Evolutionary conservation across 2,888 invertebrate genomes (phyloP).

Genomic region (Cheilosia grossa): DNA sequence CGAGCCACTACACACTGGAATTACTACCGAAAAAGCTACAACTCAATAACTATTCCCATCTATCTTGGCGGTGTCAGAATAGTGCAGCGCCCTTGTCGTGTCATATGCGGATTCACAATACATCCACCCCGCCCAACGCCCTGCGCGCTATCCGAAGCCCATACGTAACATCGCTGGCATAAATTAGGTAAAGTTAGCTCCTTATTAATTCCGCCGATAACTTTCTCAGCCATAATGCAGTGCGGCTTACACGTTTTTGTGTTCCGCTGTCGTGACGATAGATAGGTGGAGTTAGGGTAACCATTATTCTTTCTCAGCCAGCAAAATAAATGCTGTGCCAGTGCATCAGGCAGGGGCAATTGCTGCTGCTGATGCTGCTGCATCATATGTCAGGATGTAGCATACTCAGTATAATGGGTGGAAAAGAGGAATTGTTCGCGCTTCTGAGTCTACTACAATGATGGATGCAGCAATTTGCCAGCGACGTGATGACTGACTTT

Average conservation of each 20-base stretch:
- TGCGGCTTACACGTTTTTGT: conserved; percentile 24
- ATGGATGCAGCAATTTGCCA: conserved; percentile 63
- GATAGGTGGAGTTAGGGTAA: conserved; percentile 12
- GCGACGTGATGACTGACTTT: conserved; percentile 60
- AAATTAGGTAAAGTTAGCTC: conserved; percentile 68
- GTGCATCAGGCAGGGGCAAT: conserved; percentile 23
- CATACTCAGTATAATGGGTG: conserved; percentile 30
- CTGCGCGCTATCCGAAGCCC: conserved; percentile 58
- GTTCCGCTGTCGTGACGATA: not conserved
- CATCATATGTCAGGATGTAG: conserved; percentile 66
- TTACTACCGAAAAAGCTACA: conserved; percentile 39
- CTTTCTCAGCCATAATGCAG: conserved; percentile 34
- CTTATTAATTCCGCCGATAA: conserved; percentile 69
- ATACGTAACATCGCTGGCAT: conserved; percentile 57
- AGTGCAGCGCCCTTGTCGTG: conserved; percentile 49
- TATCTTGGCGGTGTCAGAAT: conserved; percentile 42
- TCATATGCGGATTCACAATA: conserved; percentile 18
- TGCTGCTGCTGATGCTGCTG: conserved; percentile 48
- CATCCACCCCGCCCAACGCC: not conserved
- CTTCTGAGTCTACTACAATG: conserved; percentile 40
- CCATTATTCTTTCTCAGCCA: conserved; percentile 47
- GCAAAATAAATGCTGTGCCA: conserved; percentile 38
- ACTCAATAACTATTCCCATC: conserved; percentile 64
- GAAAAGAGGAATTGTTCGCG: conserved; percentile 25
- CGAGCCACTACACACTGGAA: conserved; percentile 56